Base-by-base conservation (phyloP, 2,888 invertebrate genomes). In the Limnephilus rhombicus region DNA sequence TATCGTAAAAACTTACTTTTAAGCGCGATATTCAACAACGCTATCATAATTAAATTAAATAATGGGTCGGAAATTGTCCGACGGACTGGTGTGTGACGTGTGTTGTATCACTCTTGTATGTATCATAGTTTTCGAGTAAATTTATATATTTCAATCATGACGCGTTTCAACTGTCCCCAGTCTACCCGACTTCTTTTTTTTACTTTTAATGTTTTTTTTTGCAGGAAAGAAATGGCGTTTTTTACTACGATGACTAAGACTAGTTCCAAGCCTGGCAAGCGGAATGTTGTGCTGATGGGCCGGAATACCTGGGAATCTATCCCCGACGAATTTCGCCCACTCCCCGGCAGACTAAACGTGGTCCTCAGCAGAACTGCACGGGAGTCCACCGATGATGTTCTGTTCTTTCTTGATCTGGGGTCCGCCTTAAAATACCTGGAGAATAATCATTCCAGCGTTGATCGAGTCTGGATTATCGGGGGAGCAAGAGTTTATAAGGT, bases 221-320 rank as follows among this genome's bases (percentile, higher is more conserved):
- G 18, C 95, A 99, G 99, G 95, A 98, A 97, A 91, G 99, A 99
- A 95, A 97, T 99, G 97, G 97, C 97, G 0, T 98, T 98, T 95
- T 99, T 99, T 95, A 97, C 97, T 31, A 96, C 96, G 82, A 98
- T 98, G 96, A 99, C 99, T 0, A 97, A 96, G 7, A 96, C 96
- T 29, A 97, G 98, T 0, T 94, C 95, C 0, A 96, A 98, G 94
- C 94, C 96, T 0, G 95, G 94, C 0, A 98, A 98, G 94, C 96
- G 97, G 94, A 99, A 99, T 96, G 98, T 98, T 0, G 98, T 99
- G 0, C 97, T 99, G 12, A 99, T 99, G 99, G 99, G 99, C 0
- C 96, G 99, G 68, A 97, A 97, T 94, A 99, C 99, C 0, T 99
- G 99, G 98, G 98, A 99, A 93, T 98, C 98, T 29, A 98, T 99